Base-by-base conservation (phyloP, 2,888 invertebrate genomes). In the Chorisops tibialis region DNA sequence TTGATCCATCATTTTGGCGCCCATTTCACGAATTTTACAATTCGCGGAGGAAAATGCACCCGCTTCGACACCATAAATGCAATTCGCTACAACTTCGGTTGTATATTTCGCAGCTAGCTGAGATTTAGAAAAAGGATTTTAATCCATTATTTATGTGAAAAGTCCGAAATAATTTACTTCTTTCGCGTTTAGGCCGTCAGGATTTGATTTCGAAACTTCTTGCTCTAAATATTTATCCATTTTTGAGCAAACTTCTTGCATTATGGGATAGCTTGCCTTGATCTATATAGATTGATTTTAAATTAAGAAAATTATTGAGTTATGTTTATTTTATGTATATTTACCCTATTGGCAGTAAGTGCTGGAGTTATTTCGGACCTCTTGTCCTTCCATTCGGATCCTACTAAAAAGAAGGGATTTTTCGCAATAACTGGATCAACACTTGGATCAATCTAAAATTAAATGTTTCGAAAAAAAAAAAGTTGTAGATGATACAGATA, bases 41-140 rank as follows among this genome's bases (percentile, higher is more conserved):
- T 61, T 18, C 9, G 61, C 52, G 1, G 19, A 9, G n/a, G 45
- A 43, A 14, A 73, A 71, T 7, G 73, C 65, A 3, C 72, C 70
- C n/a, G n/a, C n/a, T n/a, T n/a, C n/a, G n/a, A n/a, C n/a, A n/a
- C n/a, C n/a, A n/a, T n/a, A n/a, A n/a, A n/a, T n/a, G n/a, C n/a
- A n/a, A n/a, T n/a, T n/a, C n/a, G n/a, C n/a, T n/a, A n/a, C n/a
- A n/a, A n/a, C 54, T 41, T 71, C 69, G 1, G 69, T 69, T 0
- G 71, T 73, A 47, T 66, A 75, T 9, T 73, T 71, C 48, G 71
- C 67, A 18, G 70, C 63, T 1, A 75, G 65, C 75, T 74, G 50
- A 1, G 63, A 43, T n/a, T n/a, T n/a, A n/a, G n/a, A n/a, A n/a
- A n/a, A n/a, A n/a, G n/a, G n/a, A n/a, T n/a, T 50, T 2, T 4